Base-by-base conservation (phyloP, 2,888 invertebrate genomes). In the Drosophila greeni region DNA sequence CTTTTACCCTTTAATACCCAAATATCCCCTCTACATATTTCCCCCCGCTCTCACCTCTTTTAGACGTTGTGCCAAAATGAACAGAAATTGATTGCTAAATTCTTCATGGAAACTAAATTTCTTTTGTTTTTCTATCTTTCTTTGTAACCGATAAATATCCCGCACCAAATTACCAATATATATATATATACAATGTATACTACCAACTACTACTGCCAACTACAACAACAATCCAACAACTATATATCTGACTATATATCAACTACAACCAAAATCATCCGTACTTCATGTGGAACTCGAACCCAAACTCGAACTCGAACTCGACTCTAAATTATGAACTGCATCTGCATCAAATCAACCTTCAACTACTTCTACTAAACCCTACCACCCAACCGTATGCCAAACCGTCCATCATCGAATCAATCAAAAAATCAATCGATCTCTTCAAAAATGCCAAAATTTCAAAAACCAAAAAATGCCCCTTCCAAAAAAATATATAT, bases 311-410 rank as follows among this genome's bases (percentile, higher is more conserved):
- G 16, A 75, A 75, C 42, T 69, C 75, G 73, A 82, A 76, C 80
- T 77, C 70, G 77, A 76, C 74, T 74, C 77, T 58, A 77, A 76
- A 82, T 79, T 79, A 68, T 48, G 61, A 69, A 67, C 68, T 78
- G 75, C 78, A 78, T 81, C 68, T 60, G 81, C 83, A 80, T 83
- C 48, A 73, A 31, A 61, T 51, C 68, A 53, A 61, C 49, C 56
- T 48, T 43, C 20, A 29, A 57, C 29, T 52, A 49, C 14, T 47
- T 31, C 45, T 31, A 45, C 56, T 16, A 33, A 51, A 49, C 23
- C 40, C 51, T 36, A 47, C 60, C 60, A 49, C 49, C 64, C 62
- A 49, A 64, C 65, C 65, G 62, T 62, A 62, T 65, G 62, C 62
- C 61, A 62, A 60, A 56, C 54, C 62, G 62, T 64, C 52, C 62